Conservation (phyloP, 2,888 invertebrate genomes). For the Phragmatobia fuliginosa region DNA sequence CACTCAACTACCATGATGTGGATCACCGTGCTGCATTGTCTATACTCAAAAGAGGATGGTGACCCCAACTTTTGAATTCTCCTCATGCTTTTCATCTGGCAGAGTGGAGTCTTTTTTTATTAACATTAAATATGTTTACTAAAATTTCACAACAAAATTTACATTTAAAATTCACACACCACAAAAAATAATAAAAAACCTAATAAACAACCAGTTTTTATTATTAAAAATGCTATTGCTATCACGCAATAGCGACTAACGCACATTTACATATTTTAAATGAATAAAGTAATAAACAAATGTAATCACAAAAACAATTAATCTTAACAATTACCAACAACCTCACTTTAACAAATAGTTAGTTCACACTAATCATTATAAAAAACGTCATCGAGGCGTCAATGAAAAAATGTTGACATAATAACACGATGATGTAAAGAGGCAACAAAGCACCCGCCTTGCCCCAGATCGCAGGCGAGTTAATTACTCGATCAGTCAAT, state of each 20-base stretch:
- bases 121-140: not conserved
- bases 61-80: too few species aligned
- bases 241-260: not conserved
- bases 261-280: not conserved
- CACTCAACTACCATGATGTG: too few species aligned
- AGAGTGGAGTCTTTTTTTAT: too few species aligned
- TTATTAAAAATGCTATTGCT: not conserved
- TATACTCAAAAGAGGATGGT: too few species aligned
- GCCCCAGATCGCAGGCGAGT: constrained; percentile 60
- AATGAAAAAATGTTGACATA: constrained; percentile 53
- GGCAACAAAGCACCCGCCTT: constrained; percentile 59
- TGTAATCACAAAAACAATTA: not conserved
- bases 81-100: too few species aligned
- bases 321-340: not conserved
- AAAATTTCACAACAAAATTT: not conserved
- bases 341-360: not conserved
- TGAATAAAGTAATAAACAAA: not conserved
- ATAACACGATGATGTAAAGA: constrained; percentile 52
- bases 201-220: not conserved
- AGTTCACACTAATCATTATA: constrained; percentile 7
- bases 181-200: not conserved
- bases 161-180: not conserved
- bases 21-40: too few species aligned
- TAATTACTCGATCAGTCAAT: constrained; percentile 70
- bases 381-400: not conserved